Percentiles rank a stretch among this genome's conserved stretches.
Conservation (phyloP, 2,113 vertebrate species). For the Siphamia tubifer region DNA sequence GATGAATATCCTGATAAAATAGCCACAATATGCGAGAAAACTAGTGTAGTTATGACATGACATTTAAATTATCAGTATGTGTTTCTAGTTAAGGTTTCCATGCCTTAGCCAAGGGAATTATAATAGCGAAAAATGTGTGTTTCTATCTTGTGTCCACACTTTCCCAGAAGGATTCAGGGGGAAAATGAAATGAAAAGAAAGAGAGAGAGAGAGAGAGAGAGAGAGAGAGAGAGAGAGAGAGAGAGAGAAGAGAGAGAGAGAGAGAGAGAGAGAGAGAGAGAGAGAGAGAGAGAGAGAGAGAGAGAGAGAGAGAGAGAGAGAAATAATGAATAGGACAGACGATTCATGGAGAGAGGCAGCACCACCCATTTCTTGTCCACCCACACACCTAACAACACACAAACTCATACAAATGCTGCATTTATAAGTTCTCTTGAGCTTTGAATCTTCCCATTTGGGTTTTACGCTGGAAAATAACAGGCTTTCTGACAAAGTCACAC, state of each 20-base stretch:
- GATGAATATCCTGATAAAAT: not conserved
- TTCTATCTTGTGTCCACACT: not conserved
- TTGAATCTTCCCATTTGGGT: slow-evolving; percentile 8
- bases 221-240: too few relatives aligned
- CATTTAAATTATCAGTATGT: not conserved
- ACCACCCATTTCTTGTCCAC: slow-evolving; percentile 56
- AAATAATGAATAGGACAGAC: slow-evolving; percentile 53
- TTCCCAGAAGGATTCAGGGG: not conserved
- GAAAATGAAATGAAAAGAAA: too few relatives aligned
- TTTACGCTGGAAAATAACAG: slow-evolving; percentile 12
- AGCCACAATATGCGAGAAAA: not conserved
- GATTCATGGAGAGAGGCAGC: slow-evolving; percentile 32
- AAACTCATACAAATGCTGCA: not conserved
- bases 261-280: not conserved
- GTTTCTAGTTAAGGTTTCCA: not conserved
- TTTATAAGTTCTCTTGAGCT: not conserved
- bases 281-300: not conserved
- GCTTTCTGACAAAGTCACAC: slow-evolving; percentile 8
- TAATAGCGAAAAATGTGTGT: not conserved
- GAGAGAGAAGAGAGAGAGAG: not conserved
- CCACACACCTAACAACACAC: slow-evolving; percentile 32
- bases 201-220: not conserved
- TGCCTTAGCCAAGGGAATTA: not conserved
- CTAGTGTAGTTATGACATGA: not conserved
- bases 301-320: not conserved